These are phyloP conservation scores for Cherax destructor DNA, from an alignment of 1,140 invertebrate species.

Conservation along the genomic window DNA sequence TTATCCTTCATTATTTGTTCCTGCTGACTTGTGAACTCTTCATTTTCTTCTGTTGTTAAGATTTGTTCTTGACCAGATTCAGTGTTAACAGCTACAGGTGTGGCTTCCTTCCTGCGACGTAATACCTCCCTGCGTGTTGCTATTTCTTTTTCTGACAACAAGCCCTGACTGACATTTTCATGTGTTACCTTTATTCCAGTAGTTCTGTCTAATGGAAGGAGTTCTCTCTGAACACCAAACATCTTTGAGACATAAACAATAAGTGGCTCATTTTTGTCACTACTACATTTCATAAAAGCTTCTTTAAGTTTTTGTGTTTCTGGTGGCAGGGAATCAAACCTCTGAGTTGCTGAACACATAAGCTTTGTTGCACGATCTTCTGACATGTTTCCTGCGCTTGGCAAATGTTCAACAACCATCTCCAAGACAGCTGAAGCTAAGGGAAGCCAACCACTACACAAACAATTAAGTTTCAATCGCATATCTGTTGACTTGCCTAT, in stretches of 20 bases:
- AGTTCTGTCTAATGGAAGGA: constrained; percentile 84
- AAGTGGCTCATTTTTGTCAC: constrained; percentile 82
- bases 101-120: constrained; percentile 80
- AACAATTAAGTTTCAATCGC: constrained; percentile 85
- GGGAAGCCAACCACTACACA: constrained; percentile 93
- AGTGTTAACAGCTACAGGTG: constrained; percentile 45
- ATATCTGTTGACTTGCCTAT: constrained; percentile 88
- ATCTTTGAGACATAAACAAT: constrained; percentile 94
- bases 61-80: neutral
- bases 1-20: constrained; percentile 72
- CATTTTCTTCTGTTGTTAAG: constrained; percentile 42
- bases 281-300: constrained; percentile 85
- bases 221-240: constrained; percentile 77
- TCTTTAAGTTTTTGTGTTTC: constrained; percentile 85
- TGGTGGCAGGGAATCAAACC: constrained; percentile 82
- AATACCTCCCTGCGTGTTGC: constrained; percentile 82
- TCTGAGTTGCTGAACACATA: constrained; percentile 82
- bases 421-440: constrained; percentile 86
- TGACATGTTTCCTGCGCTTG: constrained; percentile 86
- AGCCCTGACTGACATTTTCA: constrained; percentile 75
- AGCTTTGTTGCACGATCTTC: constrained; percentile 86
- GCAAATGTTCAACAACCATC: constrained; percentile 88
- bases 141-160: constrained; percentile 86
- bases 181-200: constrained; percentile 69
- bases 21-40: constrained; percentile 38